phyloP scores from a whole-genome alignment of 2,113 vertebrate genomes.

The Scolopax mira region DNA sequence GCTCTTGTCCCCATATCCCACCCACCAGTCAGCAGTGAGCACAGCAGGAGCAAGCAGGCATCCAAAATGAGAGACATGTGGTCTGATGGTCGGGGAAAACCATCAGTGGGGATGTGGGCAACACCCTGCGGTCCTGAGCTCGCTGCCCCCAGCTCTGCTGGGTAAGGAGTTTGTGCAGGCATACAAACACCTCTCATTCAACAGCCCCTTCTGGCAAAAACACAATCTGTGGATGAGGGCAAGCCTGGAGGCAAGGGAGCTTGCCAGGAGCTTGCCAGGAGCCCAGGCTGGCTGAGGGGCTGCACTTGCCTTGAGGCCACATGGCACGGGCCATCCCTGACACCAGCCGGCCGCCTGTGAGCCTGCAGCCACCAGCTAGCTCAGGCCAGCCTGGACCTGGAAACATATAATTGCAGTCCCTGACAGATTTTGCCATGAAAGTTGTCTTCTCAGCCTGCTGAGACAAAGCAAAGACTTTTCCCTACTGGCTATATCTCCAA shows the following conservation, averaged over 20 bases:
- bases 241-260: fast-evolving
- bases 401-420: not conserved
- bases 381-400: not conserved
- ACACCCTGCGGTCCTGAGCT: not conserved
- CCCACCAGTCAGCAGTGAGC: not conserved
- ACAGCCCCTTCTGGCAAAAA: fast-evolving
- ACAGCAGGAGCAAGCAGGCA: fast-evolving
- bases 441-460: not conserved
- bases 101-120: not conserved
- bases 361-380: fast-evolving
- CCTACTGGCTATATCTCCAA: not conserved
- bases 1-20: fast-evolving
- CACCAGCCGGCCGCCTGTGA: not conserved
- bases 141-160: not conserved
- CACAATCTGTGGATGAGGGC: too few species aligned
- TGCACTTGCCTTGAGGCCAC: fast-evolving
- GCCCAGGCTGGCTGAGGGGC: not conserved
- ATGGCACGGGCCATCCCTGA: not conserved
- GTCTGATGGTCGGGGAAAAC: not conserved
- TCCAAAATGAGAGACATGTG: not conserved
- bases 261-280: not conserved
- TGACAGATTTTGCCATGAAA: not conserved
- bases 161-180: not conserved
- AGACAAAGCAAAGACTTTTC: not conserved
- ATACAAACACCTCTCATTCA: not conserved